A percentile compares a stretch with the other conserved stretches of the same genome.
Evolutionary conservation across 2,797 vertebrate species (phyloP).

Genomic region (Gastrophryne carolinensis): DNA sequence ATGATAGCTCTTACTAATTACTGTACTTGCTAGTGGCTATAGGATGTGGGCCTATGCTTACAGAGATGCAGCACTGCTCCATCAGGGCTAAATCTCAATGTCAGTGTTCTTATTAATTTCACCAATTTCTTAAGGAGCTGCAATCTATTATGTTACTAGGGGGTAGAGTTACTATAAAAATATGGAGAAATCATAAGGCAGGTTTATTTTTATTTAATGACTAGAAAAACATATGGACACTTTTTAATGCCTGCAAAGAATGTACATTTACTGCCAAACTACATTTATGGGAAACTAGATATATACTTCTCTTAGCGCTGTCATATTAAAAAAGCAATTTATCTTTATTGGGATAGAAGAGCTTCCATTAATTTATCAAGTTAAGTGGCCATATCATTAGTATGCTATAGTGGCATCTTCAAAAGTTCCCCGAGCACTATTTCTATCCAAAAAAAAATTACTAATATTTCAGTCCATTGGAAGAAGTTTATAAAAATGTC

Average conservation of each 20-base stretch:
- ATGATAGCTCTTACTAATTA: constrained; percentile 3
- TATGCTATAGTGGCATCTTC: not conserved
- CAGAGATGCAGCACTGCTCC: not conserved
- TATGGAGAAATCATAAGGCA: constrained; percentile 14
- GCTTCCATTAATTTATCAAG: not conserved
- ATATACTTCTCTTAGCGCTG: not conserved
- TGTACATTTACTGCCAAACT: not conserved
- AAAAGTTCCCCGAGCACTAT: not conserved
- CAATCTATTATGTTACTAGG: constrained; percentile 9
- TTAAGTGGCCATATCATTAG: not conserved
- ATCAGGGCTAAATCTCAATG: not conserved
- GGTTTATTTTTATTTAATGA: constrained; percentile 22
- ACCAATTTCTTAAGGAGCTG: constrained; percentile 23
- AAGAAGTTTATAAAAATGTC: no score
- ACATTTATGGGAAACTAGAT: not conserved
- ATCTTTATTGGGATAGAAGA: not conserved
- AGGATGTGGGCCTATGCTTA: constrained; percentile 20
- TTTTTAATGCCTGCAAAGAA: not conserved
- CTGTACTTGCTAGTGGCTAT: not conserved
- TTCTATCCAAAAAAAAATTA: not conserved
- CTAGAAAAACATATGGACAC: constrained; percentile 22
- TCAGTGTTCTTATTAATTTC: constrained; percentile 11
- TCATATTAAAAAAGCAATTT: not conserved
- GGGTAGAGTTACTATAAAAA: not conserved
- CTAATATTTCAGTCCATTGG: no score